Evolutionary conservation across 2,113 vertebrate genomes (phyloP), one percentile per base, ranked within the genome.

Genomic region (Carassius auratus): DNA sequence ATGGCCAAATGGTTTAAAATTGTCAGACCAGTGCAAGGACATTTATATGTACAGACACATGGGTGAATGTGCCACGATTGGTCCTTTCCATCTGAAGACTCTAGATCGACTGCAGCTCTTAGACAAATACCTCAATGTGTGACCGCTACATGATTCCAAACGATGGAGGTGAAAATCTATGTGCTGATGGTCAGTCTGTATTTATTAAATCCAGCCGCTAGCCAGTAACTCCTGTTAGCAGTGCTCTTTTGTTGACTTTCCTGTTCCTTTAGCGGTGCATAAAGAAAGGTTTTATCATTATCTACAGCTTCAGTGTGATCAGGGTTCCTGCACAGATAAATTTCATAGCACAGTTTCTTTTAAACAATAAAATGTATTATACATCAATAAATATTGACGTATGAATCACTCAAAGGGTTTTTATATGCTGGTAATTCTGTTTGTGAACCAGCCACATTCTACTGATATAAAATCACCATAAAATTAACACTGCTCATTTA

Each of bases 241-340:
- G 13, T 23, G 75, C 26, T 13, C 73, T 66, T 81, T 33, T 88
- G 75, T 79, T 84, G 45, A 84, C 87, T 88, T 74, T 83, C 30
- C 64, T 84, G 19, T 78, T 64, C 30, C 45, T 30, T 26, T 75
- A 74, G 64, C 17, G 17, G 50, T 33, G 17, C 42, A 88, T n/a
- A 68, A 78, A 52, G 17, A 38, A 36, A 3, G 23, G 38, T 69
- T 55, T 74, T 59, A 83, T 86, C 55, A 88, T 88, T 88, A 88
- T 76, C 87, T 69, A 48, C 55, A 75, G 71, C 13, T 30, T 61
- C 30, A 52, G 62, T 86, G 79, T 80, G 33, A 83, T 79, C 75
- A 86, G n/a, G 5, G 15, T 52, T 71, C 19, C 64, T 38, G 62
- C 73, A 23, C 21, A 83, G 62, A 83, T 17, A 45, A 64, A 79